These are phyloP conservation scores for Ranitomeya variabilis DNA, from an alignment of 2,113 vertebrate species.

Conservation along the genomic window DNA sequence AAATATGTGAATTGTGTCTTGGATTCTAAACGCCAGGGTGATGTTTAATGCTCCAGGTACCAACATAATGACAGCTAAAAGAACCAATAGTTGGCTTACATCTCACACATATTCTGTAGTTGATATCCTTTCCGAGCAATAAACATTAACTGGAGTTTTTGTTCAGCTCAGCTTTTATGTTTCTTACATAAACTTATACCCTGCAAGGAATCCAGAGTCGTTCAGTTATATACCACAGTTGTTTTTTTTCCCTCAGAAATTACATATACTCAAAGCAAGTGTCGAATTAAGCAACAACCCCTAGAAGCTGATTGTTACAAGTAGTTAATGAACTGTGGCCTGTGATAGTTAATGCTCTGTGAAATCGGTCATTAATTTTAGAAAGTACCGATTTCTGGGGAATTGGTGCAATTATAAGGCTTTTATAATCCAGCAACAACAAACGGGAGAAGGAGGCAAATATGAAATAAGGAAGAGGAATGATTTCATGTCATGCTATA, in stretches of 20 bases:
- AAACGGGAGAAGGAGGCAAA: slow-evolving; percentile 31
- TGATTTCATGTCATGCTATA: not conserved
- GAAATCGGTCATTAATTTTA: slow-evolving; percentile 72
- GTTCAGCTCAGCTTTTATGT: slow-evolving; percentile 32
- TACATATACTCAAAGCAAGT: slow-evolving; percentile 18
- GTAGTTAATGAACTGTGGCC: slow-evolving; percentile 66
- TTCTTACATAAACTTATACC: slow-evolving; percentile 18
- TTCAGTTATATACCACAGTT: slow-evolving; percentile 18
- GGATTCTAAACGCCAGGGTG: not conserved
- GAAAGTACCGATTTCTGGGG: slow-evolving; percentile 71
- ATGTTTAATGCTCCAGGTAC: not conserved
- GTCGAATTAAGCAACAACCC: slow-evolving; percentile 58
- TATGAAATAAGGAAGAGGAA: not conserved
- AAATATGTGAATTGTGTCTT: no score
- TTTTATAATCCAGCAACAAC: slow-evolving; percentile 34
- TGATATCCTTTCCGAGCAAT: slow-evolving; percentile 7
- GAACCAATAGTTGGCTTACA: not conserved
- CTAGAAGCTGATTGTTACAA: slow-evolving; percentile 58
- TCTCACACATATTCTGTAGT: not conserved
- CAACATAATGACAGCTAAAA: not conserved
- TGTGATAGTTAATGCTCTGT: slow-evolving; percentile 66
- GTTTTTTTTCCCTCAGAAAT: slow-evolving; percentile 16
- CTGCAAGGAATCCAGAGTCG: slow-evolving; percentile 31
- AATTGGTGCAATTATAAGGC: slow-evolving; percentile 61
- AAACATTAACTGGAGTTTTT: slow-evolving; percentile 35